Base-by-base conservation (phyloP, 2,888 invertebrate species). In the Coenonympha glycerion region DNA sequence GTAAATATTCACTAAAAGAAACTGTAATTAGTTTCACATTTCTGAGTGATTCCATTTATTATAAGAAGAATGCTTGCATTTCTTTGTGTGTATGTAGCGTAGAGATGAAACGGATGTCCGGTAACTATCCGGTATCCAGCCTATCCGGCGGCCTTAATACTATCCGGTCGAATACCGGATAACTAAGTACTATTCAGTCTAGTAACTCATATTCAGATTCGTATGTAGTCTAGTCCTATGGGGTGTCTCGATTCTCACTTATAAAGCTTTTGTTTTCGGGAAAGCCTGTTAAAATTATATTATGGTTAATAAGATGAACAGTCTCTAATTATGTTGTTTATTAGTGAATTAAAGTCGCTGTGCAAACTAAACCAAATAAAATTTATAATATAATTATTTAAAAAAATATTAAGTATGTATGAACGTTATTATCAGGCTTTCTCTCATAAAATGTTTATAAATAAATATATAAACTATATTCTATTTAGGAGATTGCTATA, bases 41-140 rank as follows among this genome's bases (percentile, higher is more conserved):
- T 79, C 80, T 77, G 77, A 77, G 80, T 79, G 86, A 86, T 87
- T 87, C 86, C 86, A 87, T 86, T 85, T 87, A 79, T 76, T 81
- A 70, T 86, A 85, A 85, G 85, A 79, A 73, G 84, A 77, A 83
- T 86, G 86, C 81, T 76, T 86, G 86, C 83, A 86, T 86, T 86
- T 87, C 81, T 84, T 73, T 74, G 85, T 81, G 77, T 86, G 85
- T 80, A 74, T 83, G 84, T 82, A 68, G n/a, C n/a, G n/a, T n/a
- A n/a, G n/a, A n/a, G n/a, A n/a, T n/a, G n/a, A n/a, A n/a, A n/a
- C n/a, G n/a, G n/a, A n/a, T n/a, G n/a, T n/a, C n/a, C n/a, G n/a
- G n/a, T n/a, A n/a, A n/a, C n/a, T n/a, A n/a, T n/a, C n/a, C n/a
- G n/a, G n/a, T n/a, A n/a, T n/a, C n/a, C n/a, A n/a, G n/a, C n/a